Conservation (phyloP, 2,888 invertebrate genomes). For the Macrophya annulata region DNA sequence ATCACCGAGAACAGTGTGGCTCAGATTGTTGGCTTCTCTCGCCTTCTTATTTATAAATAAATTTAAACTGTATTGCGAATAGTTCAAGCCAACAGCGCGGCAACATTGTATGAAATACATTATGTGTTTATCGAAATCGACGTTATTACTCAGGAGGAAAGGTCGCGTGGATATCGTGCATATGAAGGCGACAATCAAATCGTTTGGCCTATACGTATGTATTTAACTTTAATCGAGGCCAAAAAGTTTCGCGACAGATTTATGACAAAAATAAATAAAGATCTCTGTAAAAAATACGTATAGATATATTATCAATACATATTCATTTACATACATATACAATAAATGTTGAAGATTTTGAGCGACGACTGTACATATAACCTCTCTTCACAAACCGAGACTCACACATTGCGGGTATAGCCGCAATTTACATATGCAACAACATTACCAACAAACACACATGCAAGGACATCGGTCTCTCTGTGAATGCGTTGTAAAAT, state of each 20-base stretch:
- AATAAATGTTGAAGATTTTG: conserved; percentile 36
- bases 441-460: conserved; percentile 55
- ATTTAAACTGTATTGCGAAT: not conserved
- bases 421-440: conserved; percentile 51
- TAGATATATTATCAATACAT: not conserved
- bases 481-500: conserved; percentile 46
- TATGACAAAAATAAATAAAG: not conserved
- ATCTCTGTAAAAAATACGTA: not conserved
- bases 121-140: conserved; percentile 17
- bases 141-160: not conserved
- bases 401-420: conserved; percentile 13
- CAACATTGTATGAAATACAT: conserved; percentile 20
- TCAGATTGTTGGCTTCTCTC: conserved; percentile 10
- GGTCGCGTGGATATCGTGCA: not conserved
- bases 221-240: no score
- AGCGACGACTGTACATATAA: conserved; percentile 43
- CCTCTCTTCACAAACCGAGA: conserved; percentile 7
- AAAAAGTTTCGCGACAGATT: no score
- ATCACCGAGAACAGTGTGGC: not conserved
- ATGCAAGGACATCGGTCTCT: conserved; percentile 51
- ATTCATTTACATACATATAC: not conserved
- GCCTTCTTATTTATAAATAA: conserved; percentile 8
- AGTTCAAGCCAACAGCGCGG: not conserved
- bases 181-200: not conserved
- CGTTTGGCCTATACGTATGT: not conserved